Base-by-base conservation (phyloP, 1,140 invertebrate genomes). In the Nymphalis io region DNA sequence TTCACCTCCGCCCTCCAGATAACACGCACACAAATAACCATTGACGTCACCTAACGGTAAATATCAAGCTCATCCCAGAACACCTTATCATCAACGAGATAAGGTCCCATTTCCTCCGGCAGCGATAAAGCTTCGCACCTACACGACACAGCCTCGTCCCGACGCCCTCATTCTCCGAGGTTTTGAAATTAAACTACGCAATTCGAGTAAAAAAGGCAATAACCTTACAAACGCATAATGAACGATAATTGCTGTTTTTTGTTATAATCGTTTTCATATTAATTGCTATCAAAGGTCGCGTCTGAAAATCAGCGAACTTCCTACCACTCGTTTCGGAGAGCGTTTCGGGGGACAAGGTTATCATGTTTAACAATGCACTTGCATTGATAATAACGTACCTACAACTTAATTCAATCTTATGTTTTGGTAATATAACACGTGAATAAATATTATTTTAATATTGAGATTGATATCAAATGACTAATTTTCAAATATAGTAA, bases 21-120 rank as follows among this genome's bases (percentile, higher is more conserved):
- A 85, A 77, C 73, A 78, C 71, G 64, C 82, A 70, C 80, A 76
- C 79, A 82, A 82, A 79, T 82, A 84, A 73, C 78, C 71, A 89
- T 89, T 89, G 87, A 89, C 87, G 87, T 89, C 87, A 88, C 68
- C 23, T 60, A 65, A 74, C 60, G 67, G 68, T 78, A 76, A 76
- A 75, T 81, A 78, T 75, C 70, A 64, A 21, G 20, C 59, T 33
- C 63, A 38, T 42, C 44, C 69, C 16, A 27, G 16, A 27, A 18
- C 38, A 27, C 68, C 57, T 69, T 83, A 81, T 75, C 33, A 40
- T 12, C 68, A 2, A 12, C 0, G 60, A 2, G n/a, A 61, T 78
- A 82, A 55, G 62, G 71, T 38, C 27, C 53, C 72, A 33, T 72
- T 60, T 80, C n/a, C 27, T 20, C 6, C 53, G 58, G 20, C 65